Conservation (phyloP, 2,888 invertebrate species). For the Apoda limacodes region DNA sequence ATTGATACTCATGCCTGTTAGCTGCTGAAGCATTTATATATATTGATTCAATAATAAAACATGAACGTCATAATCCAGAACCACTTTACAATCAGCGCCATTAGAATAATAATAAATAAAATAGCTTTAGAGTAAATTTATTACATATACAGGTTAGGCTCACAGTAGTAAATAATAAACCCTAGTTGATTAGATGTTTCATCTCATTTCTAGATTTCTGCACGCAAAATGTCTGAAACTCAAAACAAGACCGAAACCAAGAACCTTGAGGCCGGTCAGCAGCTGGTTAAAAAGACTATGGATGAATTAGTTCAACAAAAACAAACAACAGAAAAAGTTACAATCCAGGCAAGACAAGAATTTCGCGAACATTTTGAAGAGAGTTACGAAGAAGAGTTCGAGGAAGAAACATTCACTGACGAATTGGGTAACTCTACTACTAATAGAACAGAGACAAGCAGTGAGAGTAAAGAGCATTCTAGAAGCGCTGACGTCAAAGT, state of each 20-base stretch:
- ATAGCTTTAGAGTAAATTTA: too few species aligned
- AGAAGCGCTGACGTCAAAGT: constrained; percentile 62
- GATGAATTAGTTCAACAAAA: constrained; percentile 51
- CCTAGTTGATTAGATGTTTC: too few species aligned
- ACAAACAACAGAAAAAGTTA: constrained; percentile 49
- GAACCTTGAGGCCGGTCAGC: constrained; percentile 54
- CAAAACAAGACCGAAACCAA: constrained; percentile 47
- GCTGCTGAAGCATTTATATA: too few species aligned
- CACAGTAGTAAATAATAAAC: too few species aligned
- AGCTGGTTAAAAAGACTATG: constrained; percentile 61
- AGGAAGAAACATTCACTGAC: constrained; percentile 61
- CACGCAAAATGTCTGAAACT: too few species aligned
- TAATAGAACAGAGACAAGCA: constrained; percentile 56
- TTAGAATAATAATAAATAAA: too few species aligned
- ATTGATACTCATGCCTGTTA: too few species aligned
- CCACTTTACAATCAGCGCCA: too few species aligned
- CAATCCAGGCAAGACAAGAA: constrained; percentile 61
- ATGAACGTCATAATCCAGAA: too few species aligned
- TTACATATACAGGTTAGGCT: too few species aligned
- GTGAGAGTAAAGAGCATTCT: constrained; percentile 60
- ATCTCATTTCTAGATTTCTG: too few species aligned
- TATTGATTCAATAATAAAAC: too few species aligned
- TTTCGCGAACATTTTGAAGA: constrained; percentile 58
- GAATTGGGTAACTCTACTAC: constrained; percentile 56
- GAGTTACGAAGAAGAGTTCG: constrained; percentile 62